Percentiles rank a stretch among this genome's conserved stretches.
Evolutionary conservation across 2,113 vertebrate genomes (phyloP).

Genomic region (Cottus gobio): DNA sequence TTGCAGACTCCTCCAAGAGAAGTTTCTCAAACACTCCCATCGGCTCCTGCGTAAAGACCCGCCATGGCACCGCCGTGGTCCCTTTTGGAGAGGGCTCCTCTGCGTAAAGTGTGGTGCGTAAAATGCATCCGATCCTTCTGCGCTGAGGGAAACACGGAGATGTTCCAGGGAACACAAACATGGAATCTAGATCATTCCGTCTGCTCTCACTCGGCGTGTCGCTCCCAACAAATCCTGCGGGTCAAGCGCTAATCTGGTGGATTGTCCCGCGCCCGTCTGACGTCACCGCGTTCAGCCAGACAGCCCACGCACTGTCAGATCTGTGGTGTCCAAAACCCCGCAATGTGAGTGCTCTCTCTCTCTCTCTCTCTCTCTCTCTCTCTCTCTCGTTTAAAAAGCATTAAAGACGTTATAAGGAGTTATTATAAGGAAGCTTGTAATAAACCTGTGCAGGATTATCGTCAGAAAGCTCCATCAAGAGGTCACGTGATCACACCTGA

Average conservation of each 20-base stretch:
- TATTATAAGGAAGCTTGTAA: too few relatives aligned
- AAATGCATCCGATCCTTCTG: neutral
- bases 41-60: constrained; percentile 18
- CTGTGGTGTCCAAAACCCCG: neutral
- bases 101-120: neutral
- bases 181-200: constrained; percentile 8
- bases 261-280: constrained; percentile 23
- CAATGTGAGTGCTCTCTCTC: neutral
- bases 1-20: neutral
- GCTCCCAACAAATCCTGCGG: constrained; percentile 64
- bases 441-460: too few relatives aligned
- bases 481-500: neutral
- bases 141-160: neutral
- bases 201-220: constrained; percentile 4
- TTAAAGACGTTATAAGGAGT: too few relatives aligned
- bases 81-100: neutral
- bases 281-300: neutral
- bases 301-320: neutral
- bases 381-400: too few relatives aligned
- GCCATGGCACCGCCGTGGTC: constrained; percentile 9
- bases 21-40: neutral
- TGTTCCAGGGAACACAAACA: neutral
- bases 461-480: too few relatives aligned
- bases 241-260: constrained; percentile 73
- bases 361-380: neutral